A percentile compares a stretch with the other conserved stretches of the same genome.
phyloP scores from a whole-genome alignment of 92 coral and sea anemone genomes.

The Pocillopora grandis region DNA sequence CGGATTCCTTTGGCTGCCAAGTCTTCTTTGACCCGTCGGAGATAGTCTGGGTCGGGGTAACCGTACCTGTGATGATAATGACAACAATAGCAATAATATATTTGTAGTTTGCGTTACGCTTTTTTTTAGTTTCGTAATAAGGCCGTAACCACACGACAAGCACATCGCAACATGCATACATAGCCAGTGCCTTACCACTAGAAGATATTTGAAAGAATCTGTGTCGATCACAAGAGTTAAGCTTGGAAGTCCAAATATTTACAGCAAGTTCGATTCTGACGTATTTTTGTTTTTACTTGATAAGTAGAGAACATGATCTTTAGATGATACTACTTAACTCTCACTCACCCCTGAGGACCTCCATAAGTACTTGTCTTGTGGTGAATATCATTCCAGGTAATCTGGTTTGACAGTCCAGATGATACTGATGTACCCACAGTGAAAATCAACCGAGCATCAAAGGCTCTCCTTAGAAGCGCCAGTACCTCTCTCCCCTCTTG shows the following conservation, averaged over 20 bases:
- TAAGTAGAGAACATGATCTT: no score
- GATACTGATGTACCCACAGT: constrained; percentile 74
- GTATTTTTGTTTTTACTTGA: no score
- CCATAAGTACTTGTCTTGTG: constrained; percentile 72
- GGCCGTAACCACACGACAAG: no score
- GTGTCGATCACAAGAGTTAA: no score
- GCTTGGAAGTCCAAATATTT: no score
- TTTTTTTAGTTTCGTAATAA: no score
- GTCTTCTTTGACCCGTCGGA: constrained; percentile 61
- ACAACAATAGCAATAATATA: no score
- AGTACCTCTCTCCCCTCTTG: constrained; percentile 71
- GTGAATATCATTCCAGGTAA: constrained; percentile 83
- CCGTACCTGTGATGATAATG: constrained; percentile 39
- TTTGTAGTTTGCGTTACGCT: no score
- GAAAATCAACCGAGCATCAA: constrained; percentile 74
- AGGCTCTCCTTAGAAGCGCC: constrained; percentile 68
- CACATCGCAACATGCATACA: no score
- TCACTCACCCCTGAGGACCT: constrained; percentile 66
- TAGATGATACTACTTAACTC: background rate
- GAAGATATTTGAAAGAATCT: no score
- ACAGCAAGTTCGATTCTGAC: no score
- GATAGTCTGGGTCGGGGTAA: constrained; percentile 67
- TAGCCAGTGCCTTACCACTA: no score
- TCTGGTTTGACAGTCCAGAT: constrained; percentile 51
- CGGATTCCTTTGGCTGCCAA: constrained; percentile 59